A percentile compares a stretch with the other conserved stretches of the same genome.
Conservation (phyloP, 2,888 invertebrate genomes). For the Brenthis daphne region DNA sequence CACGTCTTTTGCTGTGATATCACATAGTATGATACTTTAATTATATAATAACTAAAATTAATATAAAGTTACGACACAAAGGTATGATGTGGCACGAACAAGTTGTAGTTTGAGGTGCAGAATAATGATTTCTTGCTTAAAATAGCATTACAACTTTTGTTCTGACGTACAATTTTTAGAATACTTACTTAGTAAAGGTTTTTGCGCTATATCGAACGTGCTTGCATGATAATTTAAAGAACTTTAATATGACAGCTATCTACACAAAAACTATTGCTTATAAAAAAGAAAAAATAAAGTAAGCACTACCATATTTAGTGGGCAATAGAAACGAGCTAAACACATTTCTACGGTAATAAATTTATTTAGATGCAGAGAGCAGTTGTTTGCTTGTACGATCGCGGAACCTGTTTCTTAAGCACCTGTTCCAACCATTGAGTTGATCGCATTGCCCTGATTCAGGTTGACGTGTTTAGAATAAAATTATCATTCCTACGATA, state of each 20-base stretch:
- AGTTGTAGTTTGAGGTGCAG: no score
- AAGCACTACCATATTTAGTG: conserved; percentile 7
- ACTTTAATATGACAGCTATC: neutral
- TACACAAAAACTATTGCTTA: conserved; percentile 1
- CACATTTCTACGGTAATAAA: conserved; percentile 32
- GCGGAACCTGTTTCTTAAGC: conserved; percentile 43
- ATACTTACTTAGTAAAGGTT: no score
- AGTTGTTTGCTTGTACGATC: conserved; percentile 36
- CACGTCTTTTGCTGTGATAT: no score
- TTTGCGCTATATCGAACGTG: no score
- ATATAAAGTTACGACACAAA: no score
- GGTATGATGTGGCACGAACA: no score
- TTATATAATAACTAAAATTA: no score
- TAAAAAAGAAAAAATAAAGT: conserved; percentile 10
- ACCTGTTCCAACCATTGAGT: conserved; percentile 42
- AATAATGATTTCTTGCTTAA: no score
- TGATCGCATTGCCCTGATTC: conserved; percentile 43
- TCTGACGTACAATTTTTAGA: no score
- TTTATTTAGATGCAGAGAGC: conserved; percentile 34
- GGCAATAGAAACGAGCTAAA: conserved; percentile 21
- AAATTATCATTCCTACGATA: conserved; percentile 14
- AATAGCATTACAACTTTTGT: no score
- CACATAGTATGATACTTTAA: no score
- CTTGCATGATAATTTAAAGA: neutral
- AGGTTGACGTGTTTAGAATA: conserved; percentile 35